Conservation (phyloP, 2,797 vertebrate genomes). For the Sparus aurata region DNA sequence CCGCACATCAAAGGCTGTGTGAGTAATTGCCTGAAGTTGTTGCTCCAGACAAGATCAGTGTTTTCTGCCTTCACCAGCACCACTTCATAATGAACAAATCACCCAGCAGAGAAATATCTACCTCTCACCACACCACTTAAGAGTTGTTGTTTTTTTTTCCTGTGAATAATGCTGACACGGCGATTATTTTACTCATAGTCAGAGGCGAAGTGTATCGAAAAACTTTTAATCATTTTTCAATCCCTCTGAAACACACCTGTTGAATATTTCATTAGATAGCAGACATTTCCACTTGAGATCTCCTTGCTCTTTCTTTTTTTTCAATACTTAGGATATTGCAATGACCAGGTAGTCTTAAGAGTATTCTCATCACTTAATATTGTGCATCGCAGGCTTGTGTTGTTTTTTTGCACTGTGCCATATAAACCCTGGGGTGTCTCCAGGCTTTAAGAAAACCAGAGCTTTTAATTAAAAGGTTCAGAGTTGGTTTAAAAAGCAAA, state of each 20-base stretch:
- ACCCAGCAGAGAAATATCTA: constrained; percentile 10
- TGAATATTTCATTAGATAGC: constrained; percentile 76
- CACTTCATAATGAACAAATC: constrained; percentile 61
- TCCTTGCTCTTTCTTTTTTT: constrained; percentile 38
- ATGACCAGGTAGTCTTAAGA: constrained; percentile 30
- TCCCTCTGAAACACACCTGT: constrained; percentile 55
- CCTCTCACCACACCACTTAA: constrained; percentile 13
- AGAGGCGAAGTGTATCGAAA: constrained; percentile 17
- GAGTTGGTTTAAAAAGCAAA: constrained; percentile 10
- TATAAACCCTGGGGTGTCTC: constrained; percentile 12
- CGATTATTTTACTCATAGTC: constrained; percentile 43
- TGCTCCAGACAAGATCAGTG: constrained; percentile 54
- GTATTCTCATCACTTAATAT: constrained; percentile 20
- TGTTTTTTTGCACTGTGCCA: constrained; percentile 10
- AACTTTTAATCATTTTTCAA: constrained; percentile 20
- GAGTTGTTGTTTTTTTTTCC: constrained; percentile 9
- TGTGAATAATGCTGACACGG: constrained; percentile 38
- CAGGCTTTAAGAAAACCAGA: constrained; percentile 8
- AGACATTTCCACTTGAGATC: constrained; percentile 46
- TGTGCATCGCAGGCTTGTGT: constrained; percentile 8
- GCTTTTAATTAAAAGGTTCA: constrained; percentile 22
- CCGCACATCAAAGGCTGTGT: constrained; percentile 60
- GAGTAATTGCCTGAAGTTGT: constrained; percentile 74
- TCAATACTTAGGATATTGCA: constrained; percentile 42
- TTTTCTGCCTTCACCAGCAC: constrained; percentile 38